Conservation (phyloP, 2,888 invertebrate species). For the Galerucella nymphaeae region DNA sequence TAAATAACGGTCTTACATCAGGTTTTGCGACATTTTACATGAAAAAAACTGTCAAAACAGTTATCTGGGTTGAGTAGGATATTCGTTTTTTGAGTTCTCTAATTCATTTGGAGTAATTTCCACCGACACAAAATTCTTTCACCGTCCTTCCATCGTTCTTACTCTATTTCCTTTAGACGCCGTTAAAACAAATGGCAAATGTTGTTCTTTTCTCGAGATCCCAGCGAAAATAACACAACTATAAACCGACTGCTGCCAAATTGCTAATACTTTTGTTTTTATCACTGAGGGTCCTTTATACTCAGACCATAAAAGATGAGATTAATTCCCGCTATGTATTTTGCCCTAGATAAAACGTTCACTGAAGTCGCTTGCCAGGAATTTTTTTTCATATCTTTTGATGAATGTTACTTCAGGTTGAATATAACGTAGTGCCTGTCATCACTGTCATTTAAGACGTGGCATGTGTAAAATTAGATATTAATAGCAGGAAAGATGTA, state of each 20-base stretch:
- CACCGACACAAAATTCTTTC: not conserved
- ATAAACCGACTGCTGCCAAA: conserved; percentile 43
- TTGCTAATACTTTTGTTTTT: conserved; percentile 45
- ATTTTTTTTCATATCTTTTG: conserved; percentile 33
- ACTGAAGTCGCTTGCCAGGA: conserved; percentile 36
- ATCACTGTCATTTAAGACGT: conserved; percentile 36
- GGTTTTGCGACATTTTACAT: too few relatives aligned
- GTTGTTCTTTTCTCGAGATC: conserved; percentile 36
- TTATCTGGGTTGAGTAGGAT: too few relatives aligned
- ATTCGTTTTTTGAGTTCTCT: not conserved
- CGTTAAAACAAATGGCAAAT: conserved; percentile 34
- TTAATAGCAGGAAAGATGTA: conserved; percentile 45
- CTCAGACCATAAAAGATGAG: conserved; percentile 31
- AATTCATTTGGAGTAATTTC: not conserved
- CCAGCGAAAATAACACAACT: conserved; percentile 44
- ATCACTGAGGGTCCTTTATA: conserved; percentile 30
- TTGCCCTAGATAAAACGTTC: conserved; percentile 19
- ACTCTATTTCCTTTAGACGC: conserved; percentile 22
- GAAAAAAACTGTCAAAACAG: too few relatives aligned
- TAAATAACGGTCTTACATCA: too few relatives aligned
- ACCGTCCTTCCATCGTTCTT: not conserved
- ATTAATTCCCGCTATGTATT: conserved; percentile 35
- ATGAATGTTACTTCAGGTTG: conserved; percentile 33
- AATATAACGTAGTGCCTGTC: conserved; percentile 41
- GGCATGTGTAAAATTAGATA: conserved; percentile 44